phyloP scores from a whole-genome alignment of 2,113 vertebrate species.

The Dissostichus mawsoni region DNA sequence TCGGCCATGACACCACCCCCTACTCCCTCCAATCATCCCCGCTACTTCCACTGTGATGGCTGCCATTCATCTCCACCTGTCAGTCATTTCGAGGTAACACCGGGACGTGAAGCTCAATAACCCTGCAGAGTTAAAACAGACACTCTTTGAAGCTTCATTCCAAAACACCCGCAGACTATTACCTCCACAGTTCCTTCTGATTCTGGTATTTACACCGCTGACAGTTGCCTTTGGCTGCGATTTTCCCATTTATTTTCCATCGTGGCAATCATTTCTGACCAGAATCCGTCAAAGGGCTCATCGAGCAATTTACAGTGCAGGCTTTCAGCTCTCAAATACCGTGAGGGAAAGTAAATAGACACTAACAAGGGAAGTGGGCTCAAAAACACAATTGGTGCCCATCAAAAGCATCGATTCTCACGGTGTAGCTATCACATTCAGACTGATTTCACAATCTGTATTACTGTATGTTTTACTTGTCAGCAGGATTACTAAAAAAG shows the following conservation, averaged over 20 bases:
- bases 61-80: constrained; percentile 53
- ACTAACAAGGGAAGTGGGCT: constrained; percentile 8
- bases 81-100: constrained; percentile 29
- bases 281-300: constrained; percentile 26
- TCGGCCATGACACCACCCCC: constrained; percentile 47
- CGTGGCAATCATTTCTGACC: constrained; percentile 43
- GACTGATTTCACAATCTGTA: no score
- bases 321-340: neutral
- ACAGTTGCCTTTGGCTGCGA: neutral
- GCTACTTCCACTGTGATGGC: constrained; percentile 47
- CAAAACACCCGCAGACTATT: constrained; percentile 16
- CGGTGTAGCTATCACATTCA: no score
- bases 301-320: neutral
- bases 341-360: neutral
- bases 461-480: no score
- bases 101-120: neutral
- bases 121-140: constrained; percentile 16
- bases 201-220: no score
- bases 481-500: no score
- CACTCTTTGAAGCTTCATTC: constrained; percentile 8
- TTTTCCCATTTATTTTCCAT: constrained; percentile 54
- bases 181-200: no score
- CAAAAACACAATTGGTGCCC: constrained; percentile 7
- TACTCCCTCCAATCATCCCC: constrained; percentile 53
- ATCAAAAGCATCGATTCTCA: neutral